Evolutionary conservation across 1,140 invertebrate genomes (phyloP), one percentile per base, ranked within the genome.

Genomic region (Diorhabda sublineata): DNA sequence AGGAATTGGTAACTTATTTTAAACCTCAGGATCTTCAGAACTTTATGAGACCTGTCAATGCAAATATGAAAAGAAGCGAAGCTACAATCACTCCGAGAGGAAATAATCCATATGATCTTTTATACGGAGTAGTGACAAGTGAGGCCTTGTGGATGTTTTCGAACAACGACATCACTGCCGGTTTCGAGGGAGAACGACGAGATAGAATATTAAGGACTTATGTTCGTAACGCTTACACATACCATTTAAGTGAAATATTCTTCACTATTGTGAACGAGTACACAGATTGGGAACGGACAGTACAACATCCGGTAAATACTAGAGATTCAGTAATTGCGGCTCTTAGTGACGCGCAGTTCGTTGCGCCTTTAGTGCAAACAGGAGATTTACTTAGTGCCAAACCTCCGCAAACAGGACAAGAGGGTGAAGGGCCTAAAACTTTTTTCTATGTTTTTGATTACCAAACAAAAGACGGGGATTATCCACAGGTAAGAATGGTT

Each of bases 211-310:
- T 98, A 73, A 87, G 96, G 72, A 98, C 96, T 5, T 94, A 98
- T 78, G 92, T 95, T 9, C 86, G 96, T 63, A 98, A 98, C 81
- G 89, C 95, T 45, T 97, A 95, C 84, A 91, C 89, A 67, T 97
- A 94, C 83, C 96, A 98, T 81, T 86, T 97, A 71, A 96, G 95
- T 76, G 96, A 99, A 82, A 98, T 99, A 80, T 97, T 96, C 83
- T 95, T 97, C 77, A 98, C 97, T 56, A 90, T 92, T 42, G 92
- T 97, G 52, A 98, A 98, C 79, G 96, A 98, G 76, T 99, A 99
- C 79, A 97, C 95, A 6, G 95, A 98, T 80, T 98, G 96, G 96
- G 94, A 97, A 79, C 85, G 92, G 80, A 95, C 95, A 2, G 91
- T 92, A 2, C 89, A 94, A 78, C 94, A 97, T 83, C 94, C 95